A percentile compares a stretch with the other conserved stretches of the same genome.
Conservation (phyloP, 2,113 vertebrate species). For the Pipra filicauda region DNA sequence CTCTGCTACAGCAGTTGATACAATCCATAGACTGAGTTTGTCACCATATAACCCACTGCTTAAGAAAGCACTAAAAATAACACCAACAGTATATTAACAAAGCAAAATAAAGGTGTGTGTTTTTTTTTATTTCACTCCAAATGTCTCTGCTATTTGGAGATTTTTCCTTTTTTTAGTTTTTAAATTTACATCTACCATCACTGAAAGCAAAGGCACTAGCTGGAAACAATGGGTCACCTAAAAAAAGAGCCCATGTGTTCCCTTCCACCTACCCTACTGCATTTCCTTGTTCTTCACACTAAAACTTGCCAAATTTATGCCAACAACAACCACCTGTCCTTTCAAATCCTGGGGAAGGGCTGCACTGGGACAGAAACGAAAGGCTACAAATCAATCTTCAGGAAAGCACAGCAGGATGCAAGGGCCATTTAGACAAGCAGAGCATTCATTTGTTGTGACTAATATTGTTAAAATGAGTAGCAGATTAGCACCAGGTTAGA, state of each 20-base stretch:
- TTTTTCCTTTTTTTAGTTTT: background rate
- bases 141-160: background rate
- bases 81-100: background rate
- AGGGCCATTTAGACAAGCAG: background rate
- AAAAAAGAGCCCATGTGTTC: background rate
- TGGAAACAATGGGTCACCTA: background rate
- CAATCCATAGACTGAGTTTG: fast-evolving
- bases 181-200: background rate
- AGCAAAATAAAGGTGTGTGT: background rate
- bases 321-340: background rate
- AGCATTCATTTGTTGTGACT: background rate
- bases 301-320: background rate
- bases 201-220: background rate
- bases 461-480: background rate
- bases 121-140: background rate
- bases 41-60: background rate
- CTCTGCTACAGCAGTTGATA: fast-evolving
- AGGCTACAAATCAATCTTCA: background rate
- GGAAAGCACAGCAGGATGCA: background rate
- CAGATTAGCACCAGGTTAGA: background rate
- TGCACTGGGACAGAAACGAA: fast-evolving
- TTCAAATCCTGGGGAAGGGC: background rate
- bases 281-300: background rate
- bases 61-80: background rate
- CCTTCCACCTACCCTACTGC: background rate